A percentile compares a stretch with the other conserved stretches of the same genome.
phyloP scores from a whole-genome alignment of 2,888 invertebrate species.

The Didymodactylos carnosus region DNA sequence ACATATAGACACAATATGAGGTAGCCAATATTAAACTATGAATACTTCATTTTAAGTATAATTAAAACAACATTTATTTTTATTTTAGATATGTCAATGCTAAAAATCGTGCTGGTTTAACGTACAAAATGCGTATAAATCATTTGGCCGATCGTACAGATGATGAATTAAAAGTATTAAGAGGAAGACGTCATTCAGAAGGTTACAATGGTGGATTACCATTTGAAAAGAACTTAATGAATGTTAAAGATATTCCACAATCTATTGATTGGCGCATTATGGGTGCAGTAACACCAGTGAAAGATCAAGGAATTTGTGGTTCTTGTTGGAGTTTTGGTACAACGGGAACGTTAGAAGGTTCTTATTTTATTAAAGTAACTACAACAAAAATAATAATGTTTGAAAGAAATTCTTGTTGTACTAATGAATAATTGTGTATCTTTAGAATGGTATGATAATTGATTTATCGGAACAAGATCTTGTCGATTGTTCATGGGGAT shows the following conservation, averaged over 20 bases:
- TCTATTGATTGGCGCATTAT: conserved; percentile 69
- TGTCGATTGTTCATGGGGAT: conserved; percentile 87
- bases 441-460: conserved; percentile 15
- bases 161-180: conserved; percentile 19
- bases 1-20: conserved; percentile 70
- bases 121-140: conserved; percentile 58
- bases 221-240: conserved; percentile 42
- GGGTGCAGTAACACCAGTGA: conserved; percentile 82
- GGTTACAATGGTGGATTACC: conserved; percentile 51
- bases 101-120: conserved; percentile 52
- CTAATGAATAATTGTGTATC: not conserved
- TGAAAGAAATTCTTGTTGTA: not conserved
- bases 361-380: conserved; percentile 50
- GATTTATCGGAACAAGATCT: conserved; percentile 47
- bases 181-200: conserved; percentile 28
- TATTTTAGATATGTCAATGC: conserved; percentile 60
- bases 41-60: not conserved
- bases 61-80: not conserved
- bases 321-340: conserved; percentile 94
- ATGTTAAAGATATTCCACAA: conserved; percentile 45
- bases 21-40: no score
- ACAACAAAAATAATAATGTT: not conserved
- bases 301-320: conserved; percentile 87
- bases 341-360: conserved; percentile 74
- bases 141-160: conserved; percentile 59